Evolutionary conservation across 2,113 vertebrate genomes (phyloP), one percentile per base, ranked within the genome.

Genomic region (Mormyrus iriodes): DNA sequence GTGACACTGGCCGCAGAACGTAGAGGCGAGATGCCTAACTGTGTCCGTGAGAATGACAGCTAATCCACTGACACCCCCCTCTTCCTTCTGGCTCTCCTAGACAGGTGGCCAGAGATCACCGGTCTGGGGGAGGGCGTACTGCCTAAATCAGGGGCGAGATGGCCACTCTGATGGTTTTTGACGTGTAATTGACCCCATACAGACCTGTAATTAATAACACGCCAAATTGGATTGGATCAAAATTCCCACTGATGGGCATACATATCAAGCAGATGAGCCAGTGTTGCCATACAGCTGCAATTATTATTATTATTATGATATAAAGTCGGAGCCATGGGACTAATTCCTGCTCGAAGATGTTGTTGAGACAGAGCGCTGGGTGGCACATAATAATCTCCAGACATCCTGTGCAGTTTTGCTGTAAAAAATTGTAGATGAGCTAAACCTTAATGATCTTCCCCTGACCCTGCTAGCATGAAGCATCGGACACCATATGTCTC

Each of bases 111-210:
- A 52, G 49, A 35, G 52, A 42, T 84, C 55, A 51, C 4, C 46
- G 46, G 44, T 2, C 48, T 8, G 21, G 58, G n/a, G 83, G 83
- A 55, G 46, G n/a, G 13, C 1, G 27, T n/a, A 9, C 31, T 49
- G 55, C 17, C 0, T 73, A 42, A 85, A 90, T 31, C 39, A 61
- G 7, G 31, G 46, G 79, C 84, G 55, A 53, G 79, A 88, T 85
- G 44, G 87, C 27, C n/a, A 31, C 21, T 44, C 48, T 85, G 87
- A 88, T 90, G 51, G 21, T 44, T 69, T 44, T 49, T 69, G 89
- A 88, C 55, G 19, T 85, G 87, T 84, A 88, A 88, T 90, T 90
- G 87, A 88, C 89, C 87, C 61, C 42, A 46, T 42, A 21, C 79
- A 69, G 86, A 88, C 87, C 53, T 65, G 44, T 79, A 84, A 69